phyloP scores from a whole-genome alignment of 2,888 invertebrate genomes.

The Cancer borealis region DNA sequence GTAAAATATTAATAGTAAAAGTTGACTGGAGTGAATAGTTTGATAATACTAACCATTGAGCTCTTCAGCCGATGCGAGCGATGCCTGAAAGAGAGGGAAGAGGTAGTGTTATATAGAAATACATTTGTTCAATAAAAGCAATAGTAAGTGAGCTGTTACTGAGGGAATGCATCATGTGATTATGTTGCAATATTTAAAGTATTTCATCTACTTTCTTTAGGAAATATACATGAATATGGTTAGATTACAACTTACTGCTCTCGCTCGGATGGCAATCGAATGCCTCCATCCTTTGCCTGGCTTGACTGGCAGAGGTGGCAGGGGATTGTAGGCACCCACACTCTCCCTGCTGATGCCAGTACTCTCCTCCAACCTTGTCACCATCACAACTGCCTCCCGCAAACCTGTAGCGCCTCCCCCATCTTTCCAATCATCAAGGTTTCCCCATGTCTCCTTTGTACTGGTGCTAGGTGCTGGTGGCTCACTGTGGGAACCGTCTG shows the following conservation, averaged over 20 bases:
- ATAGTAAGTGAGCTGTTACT: neutral
- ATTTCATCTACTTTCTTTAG: neutral
- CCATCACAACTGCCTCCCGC: neutral
- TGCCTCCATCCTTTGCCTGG: conserved; percentile 58
- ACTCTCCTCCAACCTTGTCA: neutral
- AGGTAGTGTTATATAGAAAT: neutral
- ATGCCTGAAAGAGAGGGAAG: conserved; percentile 48
- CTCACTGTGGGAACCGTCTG: neutral
- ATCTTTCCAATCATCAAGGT: neutral
- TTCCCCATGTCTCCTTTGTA: neutral
- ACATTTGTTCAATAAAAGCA: neutral
- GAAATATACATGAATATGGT: neutral
- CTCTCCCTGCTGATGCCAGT: neutral
- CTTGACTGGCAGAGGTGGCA: neutral
- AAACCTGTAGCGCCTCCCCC: neutral
- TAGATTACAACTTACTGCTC: neutral
- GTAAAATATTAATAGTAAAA: neutral
- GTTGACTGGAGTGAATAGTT: neutral
- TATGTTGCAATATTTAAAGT: neutral
- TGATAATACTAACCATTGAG: conserved; percentile 11
- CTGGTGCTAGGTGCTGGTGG: neutral
- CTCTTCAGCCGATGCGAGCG: neutral
- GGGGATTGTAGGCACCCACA: neutral
- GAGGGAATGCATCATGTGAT: neutral
- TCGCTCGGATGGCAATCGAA: conserved; percentile 46